Conservation (phyloP, 2,888 invertebrate species). For the Drosophila histrio region DNA sequence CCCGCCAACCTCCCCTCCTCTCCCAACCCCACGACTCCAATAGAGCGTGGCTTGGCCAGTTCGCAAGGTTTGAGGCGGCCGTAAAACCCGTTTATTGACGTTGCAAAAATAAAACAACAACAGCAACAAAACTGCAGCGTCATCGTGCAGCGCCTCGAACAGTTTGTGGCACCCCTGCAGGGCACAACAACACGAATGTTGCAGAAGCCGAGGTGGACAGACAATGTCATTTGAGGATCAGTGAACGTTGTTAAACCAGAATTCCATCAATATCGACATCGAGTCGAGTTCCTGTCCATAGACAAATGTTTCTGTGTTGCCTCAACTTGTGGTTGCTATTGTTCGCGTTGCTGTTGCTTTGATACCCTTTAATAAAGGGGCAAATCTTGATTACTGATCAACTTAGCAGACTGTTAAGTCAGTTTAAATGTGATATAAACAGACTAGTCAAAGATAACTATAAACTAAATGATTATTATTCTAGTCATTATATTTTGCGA, state of each 20-base stretch:
- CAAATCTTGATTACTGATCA: neutral
- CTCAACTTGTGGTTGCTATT: neutral
- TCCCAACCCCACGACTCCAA: constrained; percentile 40
- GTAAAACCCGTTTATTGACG: constrained; percentile 65
- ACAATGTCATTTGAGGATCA: constrained; percentile 52
- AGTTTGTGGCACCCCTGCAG: constrained; percentile 26
- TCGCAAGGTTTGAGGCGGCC: constrained; percentile 38
- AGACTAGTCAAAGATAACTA: neutral
- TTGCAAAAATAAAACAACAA: constrained; percentile 36
- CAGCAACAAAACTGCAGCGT: constrained; percentile 63
- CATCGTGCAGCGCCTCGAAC: constrained; percentile 37
- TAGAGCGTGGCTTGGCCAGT: constrained; percentile 63
- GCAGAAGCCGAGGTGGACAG: neutral
- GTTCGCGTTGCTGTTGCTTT: neutral
- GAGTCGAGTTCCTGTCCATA: constrained; percentile 17
- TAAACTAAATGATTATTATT: too few relatives aligned
- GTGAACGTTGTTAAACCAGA: constrained; percentile 59
- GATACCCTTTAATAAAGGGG: neutral
- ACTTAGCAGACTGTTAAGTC: neutral
- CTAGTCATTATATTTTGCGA: too few relatives aligned
- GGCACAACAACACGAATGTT: constrained; percentile 9
- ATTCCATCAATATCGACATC: constrained; percentile 37
- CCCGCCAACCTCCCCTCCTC: neutral
- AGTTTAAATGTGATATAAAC: neutral
- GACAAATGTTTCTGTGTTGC: constrained; percentile 21